Base-by-base conservation (phyloP, 2,888 invertebrate species). In the Rhogogaster chlorosoma region DNA sequence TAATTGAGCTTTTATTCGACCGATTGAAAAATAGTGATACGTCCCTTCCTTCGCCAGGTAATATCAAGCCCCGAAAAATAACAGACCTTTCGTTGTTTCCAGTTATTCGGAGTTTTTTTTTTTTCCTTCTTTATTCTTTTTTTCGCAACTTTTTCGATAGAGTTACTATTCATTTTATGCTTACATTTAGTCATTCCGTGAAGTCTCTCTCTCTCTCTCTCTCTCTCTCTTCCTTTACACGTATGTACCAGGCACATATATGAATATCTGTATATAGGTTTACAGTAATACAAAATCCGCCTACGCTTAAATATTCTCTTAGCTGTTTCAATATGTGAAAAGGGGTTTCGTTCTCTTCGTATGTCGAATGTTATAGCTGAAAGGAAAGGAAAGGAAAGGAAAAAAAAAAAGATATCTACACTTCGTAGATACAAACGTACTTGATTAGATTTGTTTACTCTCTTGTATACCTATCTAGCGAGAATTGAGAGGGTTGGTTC, bases 381-480 rank as follows among this genome's bases (percentile, higher is more conserved):
- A 73, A 2, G 29, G 73, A 42, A 38, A n/a, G n/a, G n/a, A n/a
- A n/a, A n/a, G n/a, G n/a, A n/a, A n/a, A n/a, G n/a, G n/a, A n/a
- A n/a, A n/a, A n/a, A n/a, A n/a, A n/a, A n/a, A n/a, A n/a, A 61
- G 22, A 80, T 29, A 32, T 38, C 45, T 15, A 45, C 45, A 12
- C 12, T 22, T 36, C 29, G 38, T 26, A 22, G 22, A 61, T 80
- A 80, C 61, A 61, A 38, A 61, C 61, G 61, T 57, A 61, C 61
- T 80, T 80, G 57, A 80, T 80, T 61, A 57, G 78, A 80, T 80
- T 80, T 80, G 57, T 80, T 80, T 61, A 61, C 78, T 61, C 36
- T 36, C 61, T 80, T 61, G 26, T 67, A 32, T 67, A 67, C 32
- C 36, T 10, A 18, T 18, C 67, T 71, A 18, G n/a, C 70, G 70